phyloP scores from a whole-genome alignment of 2,888 invertebrate genomes.

The Emmelina monodactyla region DNA sequence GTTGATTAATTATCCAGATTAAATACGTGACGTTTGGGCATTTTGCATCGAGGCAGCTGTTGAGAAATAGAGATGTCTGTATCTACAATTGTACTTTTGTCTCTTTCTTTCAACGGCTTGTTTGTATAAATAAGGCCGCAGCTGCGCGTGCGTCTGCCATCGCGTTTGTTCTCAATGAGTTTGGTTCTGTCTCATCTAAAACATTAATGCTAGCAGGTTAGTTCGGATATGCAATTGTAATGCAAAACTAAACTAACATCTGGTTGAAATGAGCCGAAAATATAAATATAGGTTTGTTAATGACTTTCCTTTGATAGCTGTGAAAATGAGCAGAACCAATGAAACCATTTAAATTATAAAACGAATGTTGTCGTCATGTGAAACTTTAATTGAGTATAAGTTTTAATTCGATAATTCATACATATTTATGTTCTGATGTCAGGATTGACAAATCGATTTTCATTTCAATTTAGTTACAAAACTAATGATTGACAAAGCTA shows the following conservation, averaged over 20 bases:
- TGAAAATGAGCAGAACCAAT: too few species aligned
- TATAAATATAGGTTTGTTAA: neutral
- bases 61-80: neutral
- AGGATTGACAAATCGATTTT: too few species aligned
- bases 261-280: neutral
- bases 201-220: conserved; percentile 29
- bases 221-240: conserved; percentile 12
- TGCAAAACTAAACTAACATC: neutral
- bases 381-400: too few species aligned
- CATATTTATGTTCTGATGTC: too few species aligned
- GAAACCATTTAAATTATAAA: too few species aligned
- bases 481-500: too few species aligned
- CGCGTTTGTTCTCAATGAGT: conserved; percentile 41
- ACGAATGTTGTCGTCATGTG: too few species aligned
- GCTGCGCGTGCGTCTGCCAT: conserved; percentile 35
- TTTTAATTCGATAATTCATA: too few species aligned
- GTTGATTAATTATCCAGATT: conserved; percentile 53
- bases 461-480: too few species aligned
- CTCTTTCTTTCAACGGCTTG: neutral
- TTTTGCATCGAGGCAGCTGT: too few species aligned
- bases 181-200: conserved; percentile 33
- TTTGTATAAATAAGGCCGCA: conserved; percentile 36
- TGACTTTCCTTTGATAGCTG: too few species aligned
- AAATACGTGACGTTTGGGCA: conserved; percentile 14
- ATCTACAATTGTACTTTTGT: neutral